These are phyloP conservation scores for Junonia oenone DNA, from an alignment of 2,888 invertebrate species.

Conservation along the genomic window DNA sequence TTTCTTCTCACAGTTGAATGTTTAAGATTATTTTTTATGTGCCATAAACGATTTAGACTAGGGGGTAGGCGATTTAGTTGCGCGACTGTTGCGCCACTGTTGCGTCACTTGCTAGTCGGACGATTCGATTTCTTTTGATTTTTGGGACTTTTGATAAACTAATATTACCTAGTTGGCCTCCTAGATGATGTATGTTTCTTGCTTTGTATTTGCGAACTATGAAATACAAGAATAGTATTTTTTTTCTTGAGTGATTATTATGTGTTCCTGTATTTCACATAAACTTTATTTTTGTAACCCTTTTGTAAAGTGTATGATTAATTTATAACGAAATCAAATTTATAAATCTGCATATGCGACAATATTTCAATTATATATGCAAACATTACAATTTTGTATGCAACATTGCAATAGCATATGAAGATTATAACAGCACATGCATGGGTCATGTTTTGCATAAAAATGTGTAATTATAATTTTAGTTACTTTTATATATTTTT, in stretches of 20 bases:
- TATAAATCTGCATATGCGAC: no score
- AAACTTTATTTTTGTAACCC: background rate
- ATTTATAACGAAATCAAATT: background rate
- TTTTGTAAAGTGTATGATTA: background rate
- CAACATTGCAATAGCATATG: background rate
- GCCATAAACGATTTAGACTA: conserved; percentile 21
- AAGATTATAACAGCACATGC: background rate
- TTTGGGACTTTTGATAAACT: conserved; percentile 19
- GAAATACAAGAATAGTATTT: background rate
- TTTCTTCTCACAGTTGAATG: conserved; percentile 23
- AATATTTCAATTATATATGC: no score
- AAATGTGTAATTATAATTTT: background rate
- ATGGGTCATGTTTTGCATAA: background rate
- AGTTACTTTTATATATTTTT: background rate
- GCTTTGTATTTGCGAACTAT: conserved; percentile 8
- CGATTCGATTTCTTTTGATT: conserved; percentile 6
- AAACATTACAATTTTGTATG: no score
- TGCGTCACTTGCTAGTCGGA: background rate
- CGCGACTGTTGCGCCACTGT: conserved; percentile 11
- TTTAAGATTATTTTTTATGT: conserved; percentile 18
- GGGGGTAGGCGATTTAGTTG: conserved; percentile 1
- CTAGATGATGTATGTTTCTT: conserved; percentile 20
- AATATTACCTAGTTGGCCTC: conserved; percentile 19
- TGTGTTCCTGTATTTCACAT: background rate
- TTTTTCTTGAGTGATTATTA: background rate